Conservation (phyloP, 2,797 vertebrate species). For the Chelon auratus region DNA sequence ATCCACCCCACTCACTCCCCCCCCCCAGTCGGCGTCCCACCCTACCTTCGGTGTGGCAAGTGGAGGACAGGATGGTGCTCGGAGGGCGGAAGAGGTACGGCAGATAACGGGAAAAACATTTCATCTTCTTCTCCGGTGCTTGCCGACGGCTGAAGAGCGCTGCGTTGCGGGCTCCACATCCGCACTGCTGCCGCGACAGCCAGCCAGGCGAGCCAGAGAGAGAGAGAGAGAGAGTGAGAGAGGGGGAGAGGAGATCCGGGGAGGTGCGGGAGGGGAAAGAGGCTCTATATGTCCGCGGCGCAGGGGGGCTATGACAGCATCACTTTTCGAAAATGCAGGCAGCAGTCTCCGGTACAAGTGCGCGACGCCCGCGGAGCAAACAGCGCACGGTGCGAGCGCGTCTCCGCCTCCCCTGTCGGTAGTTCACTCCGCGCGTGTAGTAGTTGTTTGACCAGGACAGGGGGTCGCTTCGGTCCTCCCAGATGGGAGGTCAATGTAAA, state of each 20-base stretch:
- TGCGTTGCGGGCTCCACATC: conserved; percentile 83
- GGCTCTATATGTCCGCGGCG: conserved; percentile 70
- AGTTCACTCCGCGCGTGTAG: conserved; percentile 27
- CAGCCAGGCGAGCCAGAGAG: conserved; percentile 40
- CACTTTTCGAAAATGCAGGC: conserved; percentile 61
- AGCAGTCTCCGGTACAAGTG: conserved; percentile 53
- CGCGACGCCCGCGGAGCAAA: conserved; percentile 45
- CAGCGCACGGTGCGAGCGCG: conserved; percentile 56
- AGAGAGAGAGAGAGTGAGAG: neutral
- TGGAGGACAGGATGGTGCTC: conserved; percentile 93
- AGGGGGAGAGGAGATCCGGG: conserved; percentile 16
- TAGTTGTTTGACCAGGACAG: conserved; percentile 55
- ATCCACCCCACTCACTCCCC: neutral
- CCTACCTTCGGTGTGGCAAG: conserved; percentile 97
- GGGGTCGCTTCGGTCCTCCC: conserved; percentile 55
- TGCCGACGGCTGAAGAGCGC: conserved; percentile 71
- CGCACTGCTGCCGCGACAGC: conserved; percentile 79
- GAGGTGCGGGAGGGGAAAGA: conserved; percentile 54
- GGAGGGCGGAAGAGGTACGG: conserved; percentile 96
- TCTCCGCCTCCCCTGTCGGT: conserved; percentile 43
- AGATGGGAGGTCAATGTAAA: conserved; percentile 53
- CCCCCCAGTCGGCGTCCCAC: conserved; percentile 59
- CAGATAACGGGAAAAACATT: conserved; percentile 97
- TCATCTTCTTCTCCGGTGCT: conserved; percentile 90
- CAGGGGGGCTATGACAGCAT: conserved; percentile 82